Evolutionary conservation across 2,113 vertebrate species (phyloP), one percentile per base, ranked within the genome.

Genomic region (Vulpes ferrilata): DNA sequence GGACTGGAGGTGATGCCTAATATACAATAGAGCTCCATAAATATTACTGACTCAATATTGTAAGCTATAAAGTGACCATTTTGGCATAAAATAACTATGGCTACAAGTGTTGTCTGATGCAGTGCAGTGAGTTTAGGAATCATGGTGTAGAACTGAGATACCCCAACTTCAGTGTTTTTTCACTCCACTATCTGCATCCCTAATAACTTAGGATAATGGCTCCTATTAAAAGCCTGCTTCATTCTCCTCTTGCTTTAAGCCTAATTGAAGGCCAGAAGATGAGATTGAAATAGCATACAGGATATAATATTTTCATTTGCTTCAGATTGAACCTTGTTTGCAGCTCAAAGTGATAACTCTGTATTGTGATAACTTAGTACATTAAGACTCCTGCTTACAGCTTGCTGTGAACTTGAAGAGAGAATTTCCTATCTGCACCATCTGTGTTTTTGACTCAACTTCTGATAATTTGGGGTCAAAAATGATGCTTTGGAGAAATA

Each of bases 401-500:
- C 19, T 83, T 82, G 32, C 55, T 43, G 3, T 76, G 23, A 93
- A 64, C 2, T 32, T 67, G 27, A 4, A 85, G 3, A 6, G 67
- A 74, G 17, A 25, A 25, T 92, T 95, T 90, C 20, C 16, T 79
- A 0, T 84, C 48, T 69, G 3, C 0, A 22, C 3, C 9, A 35
- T 65, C 27, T 73, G 3, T 11, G 3, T 59, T 19, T 92, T n/a
- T 88, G 55, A 57, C 2, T 85, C 55, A 19, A 25, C 12, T 79
- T 48, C 19, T 76, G 32, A 30, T 51, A 81, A n/a, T 16, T 71
- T 27, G 64, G 51, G 23, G 1, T 90, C 11, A 87, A 94, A 84
- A 89, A n/a, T 79, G 12, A 13, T 79, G 5, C 51, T 95, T 96
- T 78, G 15, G n/a, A 94, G 23, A 96, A 94, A 57, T 65, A 78